Evolutionary conservation across 2,888 invertebrate species (phyloP), one percentile per base, ranked within the genome.

Genomic region (Chalcosyrphus nemorum): DNA sequence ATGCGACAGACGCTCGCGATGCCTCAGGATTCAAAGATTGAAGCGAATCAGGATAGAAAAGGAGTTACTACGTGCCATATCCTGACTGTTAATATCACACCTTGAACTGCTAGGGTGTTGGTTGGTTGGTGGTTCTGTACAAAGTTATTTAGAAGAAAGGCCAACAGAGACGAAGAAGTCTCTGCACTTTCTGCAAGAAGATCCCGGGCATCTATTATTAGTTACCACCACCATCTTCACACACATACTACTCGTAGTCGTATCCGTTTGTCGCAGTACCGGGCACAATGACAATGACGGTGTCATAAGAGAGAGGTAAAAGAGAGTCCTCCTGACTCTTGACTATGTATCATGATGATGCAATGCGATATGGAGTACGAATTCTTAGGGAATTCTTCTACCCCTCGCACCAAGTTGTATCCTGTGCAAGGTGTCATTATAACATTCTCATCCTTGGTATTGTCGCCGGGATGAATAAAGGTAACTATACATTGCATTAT

Each of bases 11-110:
- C 56, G 65, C 78, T 63, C 78, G 74, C 80, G 63, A 74, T 80
- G 70, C 70, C 57, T 80, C 84, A 80, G 78, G 78, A 84, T 56
- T 84, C 82, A 84, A 74, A 84, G 84, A 84, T 84, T 84, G 84
- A 84, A 70, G 80, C 65, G 84, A 84, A 84, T 84, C 80, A 75
- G 80, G 84, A 80, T 84, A 70, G 84, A 84, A 84, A 80, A 84
- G 80, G 84, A 80, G 78, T 84, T 80, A 84, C 84, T 80, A 84
- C 84, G 84, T 84, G 84, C 82, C 43, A 84, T 57, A 74, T 78
- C 84, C 84, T 75, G 80, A 70, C 74, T 50, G 68, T 68, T 84
- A 68, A 68, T 78, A 77, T 78, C 78, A 77, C 77, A 82, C 82
- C 78, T 82, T 72, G 45, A 72, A 72, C 77, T 50, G 71, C 24